phyloP scores from a whole-genome alignment of 1,140 invertebrate genomes.

The Penaeus vannamei region DNA sequence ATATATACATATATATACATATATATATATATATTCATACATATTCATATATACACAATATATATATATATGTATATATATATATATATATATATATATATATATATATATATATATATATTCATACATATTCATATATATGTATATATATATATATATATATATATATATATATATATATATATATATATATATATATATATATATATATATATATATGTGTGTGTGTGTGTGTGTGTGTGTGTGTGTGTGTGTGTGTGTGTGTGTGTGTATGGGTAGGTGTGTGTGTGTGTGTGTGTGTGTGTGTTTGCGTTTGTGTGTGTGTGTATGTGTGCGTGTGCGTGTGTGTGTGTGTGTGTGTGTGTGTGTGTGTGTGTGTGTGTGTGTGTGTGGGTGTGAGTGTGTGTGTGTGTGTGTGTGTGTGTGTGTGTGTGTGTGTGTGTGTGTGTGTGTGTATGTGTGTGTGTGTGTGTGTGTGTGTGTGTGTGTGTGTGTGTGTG shows the following conservation, averaged over 20 bases:
- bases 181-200: slow-evolving; percentile 28
- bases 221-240: not conserved
- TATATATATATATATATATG: slow-evolving; percentile 29
- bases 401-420: not conserved
- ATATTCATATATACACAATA: too few species aligned
- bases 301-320: slow-evolving; percentile 41
- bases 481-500: too few species aligned
- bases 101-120: slow-evolving; percentile 9
- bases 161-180: slow-evolving; percentile 36
- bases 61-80: too few species aligned
- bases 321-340: slow-evolving; percentile 41
- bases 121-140: not conserved
- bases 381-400: too few species aligned
- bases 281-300: slow-evolving; percentile 44
- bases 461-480: too few species aligned
- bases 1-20: too few species aligned
- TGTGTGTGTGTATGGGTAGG: slow-evolving; percentile 35
- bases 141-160: slow-evolving; percentile 37
- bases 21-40: too few species aligned
- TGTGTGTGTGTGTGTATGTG: too few species aligned
- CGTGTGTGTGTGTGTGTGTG: not conserved
- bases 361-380: not conserved
- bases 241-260: not conserved
- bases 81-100: not conserved
- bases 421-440: too few species aligned